These are phyloP conservation scores for Meghimatium bilineatum DNA, from an alignment of 2,888 invertebrate genomes.

Conservation along the genomic window DNA sequence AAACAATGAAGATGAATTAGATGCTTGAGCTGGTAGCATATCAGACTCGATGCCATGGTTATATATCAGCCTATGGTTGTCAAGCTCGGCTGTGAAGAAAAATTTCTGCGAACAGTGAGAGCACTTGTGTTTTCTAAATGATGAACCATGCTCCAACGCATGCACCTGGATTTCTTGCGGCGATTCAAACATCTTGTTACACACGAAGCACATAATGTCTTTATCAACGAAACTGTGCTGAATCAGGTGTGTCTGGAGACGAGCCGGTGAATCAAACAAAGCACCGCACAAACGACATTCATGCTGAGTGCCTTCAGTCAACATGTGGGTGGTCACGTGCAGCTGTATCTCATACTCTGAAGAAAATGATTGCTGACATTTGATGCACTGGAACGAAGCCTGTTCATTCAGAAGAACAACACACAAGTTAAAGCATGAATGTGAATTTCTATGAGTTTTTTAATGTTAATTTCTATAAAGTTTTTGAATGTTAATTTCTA, in stretches of 20 bases:
- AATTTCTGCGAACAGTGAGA: conserved; percentile 87
- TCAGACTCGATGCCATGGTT: conserved; percentile 37
- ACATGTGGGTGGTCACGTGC: conserved; percentile 81
- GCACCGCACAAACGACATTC: conserved; percentile 88
- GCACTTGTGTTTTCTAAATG: conserved; percentile 91
- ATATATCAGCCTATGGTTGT: conserved; percentile 83
- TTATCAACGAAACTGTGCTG: conserved; percentile 94
- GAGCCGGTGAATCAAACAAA: conserved; percentile 85
- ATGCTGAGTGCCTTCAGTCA: conserved; percentile 80
- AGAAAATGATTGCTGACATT: conserved; percentile 83
- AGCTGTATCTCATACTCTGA: conserved; percentile 82
- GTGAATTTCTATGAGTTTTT: too few relatives aligned
- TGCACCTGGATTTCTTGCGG: conserved; percentile 89
- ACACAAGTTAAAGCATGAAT: not conserved
- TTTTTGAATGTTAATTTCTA: too few relatives aligned
- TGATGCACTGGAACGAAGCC: conserved; percentile 82
- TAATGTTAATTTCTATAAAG: too few relatives aligned
- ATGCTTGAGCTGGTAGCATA: not conserved
- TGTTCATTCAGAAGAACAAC: conserved; percentile 55
- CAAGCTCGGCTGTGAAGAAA: conserved; percentile 93
- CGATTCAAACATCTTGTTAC: conserved; percentile 90
- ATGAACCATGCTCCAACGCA: conserved; percentile 88
- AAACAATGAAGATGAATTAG: conserved; percentile 17
- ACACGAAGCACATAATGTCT: conserved; percentile 90
- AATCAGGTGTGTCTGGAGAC: conserved; percentile 91